These are phyloP conservation scores for Margarornis squamiger DNA, from an alignment of 2,797 vertebrate species.

Conservation along the genomic window DNA sequence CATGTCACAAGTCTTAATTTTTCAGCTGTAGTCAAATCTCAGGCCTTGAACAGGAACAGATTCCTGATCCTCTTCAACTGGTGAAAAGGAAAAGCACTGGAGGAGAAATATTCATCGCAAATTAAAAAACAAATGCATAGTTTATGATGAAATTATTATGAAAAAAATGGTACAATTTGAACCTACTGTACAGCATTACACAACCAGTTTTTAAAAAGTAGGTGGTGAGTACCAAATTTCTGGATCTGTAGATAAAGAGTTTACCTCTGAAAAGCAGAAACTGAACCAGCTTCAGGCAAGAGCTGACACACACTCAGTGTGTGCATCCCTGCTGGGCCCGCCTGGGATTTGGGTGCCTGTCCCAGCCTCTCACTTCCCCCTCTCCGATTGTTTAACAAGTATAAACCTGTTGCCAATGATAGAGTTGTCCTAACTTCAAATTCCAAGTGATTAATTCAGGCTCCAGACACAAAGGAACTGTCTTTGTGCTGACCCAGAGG, in stretches of 20 bases:
- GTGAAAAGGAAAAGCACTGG: constrained; percentile 8
- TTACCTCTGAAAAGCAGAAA: constrained; percentile 63
- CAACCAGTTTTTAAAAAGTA: constrained; percentile 34
- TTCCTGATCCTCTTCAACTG: not conserved
- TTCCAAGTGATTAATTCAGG: constrained; percentile 16
- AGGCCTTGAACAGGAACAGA: not conserved
- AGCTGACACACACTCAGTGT: constrained; percentile 53
- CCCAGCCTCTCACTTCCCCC: constrained; percentile 25
- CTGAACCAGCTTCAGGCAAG: constrained; percentile 48
- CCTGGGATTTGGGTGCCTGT: constrained; percentile 27
- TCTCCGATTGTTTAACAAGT: constrained; percentile 15
- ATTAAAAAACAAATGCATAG: not conserved
- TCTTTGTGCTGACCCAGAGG: constrained; percentile 21
- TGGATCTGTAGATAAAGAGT: constrained; percentile 64
- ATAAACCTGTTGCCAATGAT: constrained; percentile 14
- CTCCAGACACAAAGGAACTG: constrained; percentile 23
- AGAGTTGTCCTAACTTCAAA: constrained; percentile 10
- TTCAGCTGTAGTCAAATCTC: not conserved
- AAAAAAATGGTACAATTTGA: constrained; percentile 8
- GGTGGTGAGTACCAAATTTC: constrained; percentile 45
- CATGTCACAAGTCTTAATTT: not conserved
- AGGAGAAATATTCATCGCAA: not conserved
- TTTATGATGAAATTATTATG: not conserved
- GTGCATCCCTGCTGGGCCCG: constrained; percentile 31
- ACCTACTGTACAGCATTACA: not conserved